Evolutionary conservation across 2,797 vertebrate genomes (phyloP).

Genomic region (Sylvilagus floridanus): DNA sequence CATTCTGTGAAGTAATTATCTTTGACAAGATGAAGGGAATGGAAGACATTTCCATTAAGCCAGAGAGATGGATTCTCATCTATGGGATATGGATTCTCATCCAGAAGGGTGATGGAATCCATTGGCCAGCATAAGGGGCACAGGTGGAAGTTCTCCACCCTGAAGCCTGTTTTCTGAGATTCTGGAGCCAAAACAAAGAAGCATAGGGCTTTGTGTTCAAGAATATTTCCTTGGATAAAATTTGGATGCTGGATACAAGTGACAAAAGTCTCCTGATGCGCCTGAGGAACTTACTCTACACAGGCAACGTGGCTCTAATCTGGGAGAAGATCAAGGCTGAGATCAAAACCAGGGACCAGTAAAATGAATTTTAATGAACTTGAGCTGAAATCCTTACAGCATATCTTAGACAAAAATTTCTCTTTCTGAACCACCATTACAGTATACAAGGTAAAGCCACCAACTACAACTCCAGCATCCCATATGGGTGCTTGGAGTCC

Average conservation of each 20-base stretch:
- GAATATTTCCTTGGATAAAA: neutral
- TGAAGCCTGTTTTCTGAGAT: neutral
- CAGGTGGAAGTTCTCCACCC: neutral
- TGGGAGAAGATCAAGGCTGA: neutral
- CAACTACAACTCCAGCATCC: too few species aligned
- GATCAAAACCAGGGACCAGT: neutral
- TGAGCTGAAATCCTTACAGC: neutral
- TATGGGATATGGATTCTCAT: too few species aligned
- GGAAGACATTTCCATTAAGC: neutral
- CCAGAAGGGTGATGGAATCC: neutral
- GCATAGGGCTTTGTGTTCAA: neutral
- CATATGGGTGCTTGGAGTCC: too few species aligned
- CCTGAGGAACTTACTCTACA: neutral
- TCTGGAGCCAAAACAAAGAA: neutral
- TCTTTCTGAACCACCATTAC: too few species aligned
- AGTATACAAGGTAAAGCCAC: too few species aligned
- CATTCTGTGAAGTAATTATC: neutral
- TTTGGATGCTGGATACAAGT: neutral
- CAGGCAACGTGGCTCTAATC: neutral
- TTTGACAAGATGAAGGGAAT: neutral
- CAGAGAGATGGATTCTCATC: neutral
- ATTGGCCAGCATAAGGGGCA: neutral
- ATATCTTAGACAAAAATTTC: neutral
- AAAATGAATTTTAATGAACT: neutral
- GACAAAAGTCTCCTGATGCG: neutral